phyloP scores from a whole-genome alignment of 2,797 vertebrate genomes.

The Crenuchus spilurus region DNA sequence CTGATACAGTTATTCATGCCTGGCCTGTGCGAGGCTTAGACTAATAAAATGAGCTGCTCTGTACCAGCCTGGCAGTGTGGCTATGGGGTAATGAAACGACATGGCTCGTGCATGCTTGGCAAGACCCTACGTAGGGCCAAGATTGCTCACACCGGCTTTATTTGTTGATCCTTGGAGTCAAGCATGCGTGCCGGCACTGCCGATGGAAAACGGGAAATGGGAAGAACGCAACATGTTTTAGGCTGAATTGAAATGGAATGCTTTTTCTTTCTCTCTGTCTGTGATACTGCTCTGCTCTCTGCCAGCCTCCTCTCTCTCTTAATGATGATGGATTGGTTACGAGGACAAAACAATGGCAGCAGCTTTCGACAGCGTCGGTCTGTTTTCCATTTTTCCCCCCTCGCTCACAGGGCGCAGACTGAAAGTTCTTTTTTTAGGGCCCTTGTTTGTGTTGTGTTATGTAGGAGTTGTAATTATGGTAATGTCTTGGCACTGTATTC shows the following conservation, averaged over 20 bases:
- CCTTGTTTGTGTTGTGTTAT: slow-evolving; percentile 41
- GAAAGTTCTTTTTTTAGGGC: slow-evolving; percentile 16
- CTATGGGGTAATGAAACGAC: slow-evolving; percentile 39
- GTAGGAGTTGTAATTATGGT: slow-evolving; percentile 39
- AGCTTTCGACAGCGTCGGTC: slow-evolving; percentile 32
- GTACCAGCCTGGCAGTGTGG: slow-evolving; percentile 40
- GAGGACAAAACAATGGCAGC: slow-evolving; percentile 42
- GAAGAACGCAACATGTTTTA: slow-evolving; percentile 39
- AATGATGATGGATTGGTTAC: slow-evolving; percentile 57
- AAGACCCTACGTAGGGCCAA: slow-evolving; percentile 25
- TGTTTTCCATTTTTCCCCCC: slow-evolving; percentile 31
- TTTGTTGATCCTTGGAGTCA: slow-evolving; percentile 57
- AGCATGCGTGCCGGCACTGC: slow-evolving; percentile 41
- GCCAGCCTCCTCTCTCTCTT: slow-evolving; percentile 40
- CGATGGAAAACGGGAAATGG: slow-evolving; percentile 50
- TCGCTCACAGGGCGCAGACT: neutral
- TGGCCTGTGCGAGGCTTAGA: slow-evolving; percentile 32
- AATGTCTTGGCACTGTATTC: slow-evolving; percentile 37
- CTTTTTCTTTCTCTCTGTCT: slow-evolving; percentile 22
- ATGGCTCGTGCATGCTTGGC: slow-evolving; percentile 43
- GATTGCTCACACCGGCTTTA: slow-evolving; percentile 45
- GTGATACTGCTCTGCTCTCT: slow-evolving; percentile 23
- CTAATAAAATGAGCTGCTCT: slow-evolving; percentile 41
- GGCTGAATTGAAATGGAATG: slow-evolving; percentile 45
- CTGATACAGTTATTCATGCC: slow-evolving; percentile 36